phyloP scores from a whole-genome alignment of 2,888 invertebrate species.

The Hypena proboscidalis region DNA sequence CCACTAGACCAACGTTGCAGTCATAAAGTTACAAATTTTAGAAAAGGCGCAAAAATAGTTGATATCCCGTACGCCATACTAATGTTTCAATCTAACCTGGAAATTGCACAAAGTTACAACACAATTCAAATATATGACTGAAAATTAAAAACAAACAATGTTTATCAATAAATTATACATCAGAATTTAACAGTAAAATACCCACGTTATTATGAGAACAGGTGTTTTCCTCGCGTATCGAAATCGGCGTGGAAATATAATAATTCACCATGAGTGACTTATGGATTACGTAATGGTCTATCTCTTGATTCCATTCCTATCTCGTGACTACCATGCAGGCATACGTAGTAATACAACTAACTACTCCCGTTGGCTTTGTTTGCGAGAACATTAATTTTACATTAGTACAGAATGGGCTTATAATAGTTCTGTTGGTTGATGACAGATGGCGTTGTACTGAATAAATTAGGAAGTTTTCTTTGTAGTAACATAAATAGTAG shows the following conservation, averaged over 20 bases:
- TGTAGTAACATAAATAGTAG: too few species aligned
- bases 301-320: conserved; percentile 52
- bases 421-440: neutral
- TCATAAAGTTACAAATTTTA: too few species aligned
- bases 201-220: conserved; percentile 4
- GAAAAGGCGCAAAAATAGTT: too few species aligned
- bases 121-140: too few species aligned
- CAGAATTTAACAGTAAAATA: neutral
- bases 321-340: conserved; percentile 47
- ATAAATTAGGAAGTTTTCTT: too few species aligned
- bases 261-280: conserved; percentile 34
- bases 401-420: neutral
- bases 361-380: neutral
- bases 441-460: conserved; percentile 11
- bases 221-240: conserved; percentile 11
- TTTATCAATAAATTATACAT: too few species aligned
- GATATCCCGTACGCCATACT: too few species aligned
- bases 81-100: too few species aligned
- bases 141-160: too few species aligned
- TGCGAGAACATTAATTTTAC: neutral
- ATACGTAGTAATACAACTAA: conserved; percentile 24
- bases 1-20: too few species aligned
- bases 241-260: conserved; percentile 24
- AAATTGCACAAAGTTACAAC: too few species aligned
- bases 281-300: conserved; percentile 38